Base-by-base conservation (phyloP, 2,797 vertebrate species). In the Peromyscus aztecus region DNA sequence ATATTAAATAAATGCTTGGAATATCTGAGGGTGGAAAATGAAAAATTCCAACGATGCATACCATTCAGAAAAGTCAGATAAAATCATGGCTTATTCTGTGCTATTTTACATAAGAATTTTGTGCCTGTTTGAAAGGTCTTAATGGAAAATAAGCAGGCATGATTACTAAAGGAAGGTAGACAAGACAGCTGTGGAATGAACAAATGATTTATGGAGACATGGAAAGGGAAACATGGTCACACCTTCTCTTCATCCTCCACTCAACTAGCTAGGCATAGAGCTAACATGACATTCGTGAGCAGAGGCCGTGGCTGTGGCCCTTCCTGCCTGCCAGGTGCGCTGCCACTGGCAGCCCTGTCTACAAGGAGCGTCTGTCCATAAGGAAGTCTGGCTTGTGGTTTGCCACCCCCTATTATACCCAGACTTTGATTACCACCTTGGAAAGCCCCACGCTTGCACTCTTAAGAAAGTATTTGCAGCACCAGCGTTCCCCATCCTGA, bases 251-350 rank as follows among this genome's bases (percentile, higher is more conserved):
- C 69, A 27, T 29, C 13, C 4, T 5, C 49, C 29, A 0, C 4
- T 40, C 34, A 13, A n/a, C 61, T 61, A 61, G 23, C 73, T 40
- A 86, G 49, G 67, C 17, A n/a, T 31, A 34, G 0, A 34, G 31
- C 1, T 88, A 78, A 65, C 21, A 2, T 24, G 37, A 88, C 3
- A 52, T 31, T 13, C 69, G 17, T 59, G 14, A 61, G 37, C 43
- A 90, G 71, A 67, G 63, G 10, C 24, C 31, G 0, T 5, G 8
- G 43, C 69, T 31, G 14, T 55, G 55, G 52, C 1, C 31, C n/a
- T 10, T 61, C 2, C 16, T 3, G 6, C 27, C n/a, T n/a, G 0
- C 1, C 1, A 34, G 23, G 7, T 23, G 0, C 19, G n/a, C 37
- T 6, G n/a, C 37, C 3, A 0, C 29, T 55, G 52, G 19, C 14